Conservation (phyloP, 2,113 vertebrate genomes). For the Varanus salvator region DNA sequence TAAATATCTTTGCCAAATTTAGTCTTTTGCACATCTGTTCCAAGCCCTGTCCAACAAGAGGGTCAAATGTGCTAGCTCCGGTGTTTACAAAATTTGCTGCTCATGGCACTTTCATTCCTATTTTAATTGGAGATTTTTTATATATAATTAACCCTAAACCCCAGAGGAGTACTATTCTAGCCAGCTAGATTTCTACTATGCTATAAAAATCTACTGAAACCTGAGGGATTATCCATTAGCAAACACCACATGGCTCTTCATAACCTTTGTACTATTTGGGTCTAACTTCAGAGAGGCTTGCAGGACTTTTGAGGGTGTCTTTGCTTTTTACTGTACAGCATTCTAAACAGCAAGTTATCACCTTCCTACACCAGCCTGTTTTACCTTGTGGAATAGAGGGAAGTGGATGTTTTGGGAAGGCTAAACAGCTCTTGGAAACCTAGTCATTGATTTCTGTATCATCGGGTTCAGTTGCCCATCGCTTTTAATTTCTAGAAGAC, state of each 20-base stretch:
- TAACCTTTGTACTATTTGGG: neutral
- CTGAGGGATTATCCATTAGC: constrained; percentile 21
- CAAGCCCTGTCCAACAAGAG: constrained; percentile 40
- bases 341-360: neutral
- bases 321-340: neutral
- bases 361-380: neutral
- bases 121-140: constrained; percentile 32
- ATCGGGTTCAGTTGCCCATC: neutral
- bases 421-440: neutral
- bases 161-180: constrained; percentile 27
- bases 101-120: constrained; percentile 54
- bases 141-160: constrained; percentile 44
- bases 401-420: neutral
- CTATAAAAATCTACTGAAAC: constrained; percentile 12
- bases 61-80: constrained; percentile 45
- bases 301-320: neutral
- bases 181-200: constrained; percentile 18
- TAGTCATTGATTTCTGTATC: neutral
- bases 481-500: neutral
- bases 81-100: constrained; percentile 21
- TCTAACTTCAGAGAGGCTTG: neutral
- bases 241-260: neutral
- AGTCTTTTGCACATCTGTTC: constrained; percentile 38
- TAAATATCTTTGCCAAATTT: neutral
- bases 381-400: neutral